These are phyloP conservation scores for Ormyrus nitidulus DNA, from an alignment of 2,888 invertebrate species.

Conservation along the genomic window DNA sequence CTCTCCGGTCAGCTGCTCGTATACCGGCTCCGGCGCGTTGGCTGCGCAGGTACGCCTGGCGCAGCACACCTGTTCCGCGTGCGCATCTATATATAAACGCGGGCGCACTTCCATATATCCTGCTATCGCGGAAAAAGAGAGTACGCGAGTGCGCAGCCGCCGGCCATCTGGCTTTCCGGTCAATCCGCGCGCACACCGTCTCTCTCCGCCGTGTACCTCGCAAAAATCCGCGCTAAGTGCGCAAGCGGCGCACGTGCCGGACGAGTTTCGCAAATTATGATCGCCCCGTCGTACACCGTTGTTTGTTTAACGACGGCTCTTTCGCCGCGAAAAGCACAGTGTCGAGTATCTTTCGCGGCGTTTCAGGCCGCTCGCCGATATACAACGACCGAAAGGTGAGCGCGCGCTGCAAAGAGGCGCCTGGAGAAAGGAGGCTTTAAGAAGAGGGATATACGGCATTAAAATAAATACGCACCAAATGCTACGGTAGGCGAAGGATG, in stretches of 20 bases:
- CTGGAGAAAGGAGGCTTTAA: no score
- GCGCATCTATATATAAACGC: background rate
- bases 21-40: background rate
- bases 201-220: background rate
- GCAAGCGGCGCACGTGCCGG: background rate
- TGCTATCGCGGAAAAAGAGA: background rate
- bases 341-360: no score
- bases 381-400: no score
- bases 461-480: slow-evolving; percentile 43
- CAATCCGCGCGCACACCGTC: slow-evolving; percentile 19
- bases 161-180: slow-evolving; percentile 42
- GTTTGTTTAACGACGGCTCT: background rate
- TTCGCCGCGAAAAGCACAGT: no score
- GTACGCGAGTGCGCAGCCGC: slow-evolving; percentile 21
- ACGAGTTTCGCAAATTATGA: background rate
- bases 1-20: slow-evolving; percentile 15
- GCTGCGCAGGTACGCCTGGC: slow-evolving; percentile 7
- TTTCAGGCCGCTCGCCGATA: no score
- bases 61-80: slow-evolving; percentile 22
- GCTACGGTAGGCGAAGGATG: slow-evolving; percentile 22
- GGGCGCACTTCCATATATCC: background rate
- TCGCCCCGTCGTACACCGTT: background rate
- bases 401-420: no score
- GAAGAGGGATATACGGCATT: background rate
- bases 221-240: no score